Conservation (phyloP, 2,113 vertebrate species). For the Cryptotis parvus region DNA sequence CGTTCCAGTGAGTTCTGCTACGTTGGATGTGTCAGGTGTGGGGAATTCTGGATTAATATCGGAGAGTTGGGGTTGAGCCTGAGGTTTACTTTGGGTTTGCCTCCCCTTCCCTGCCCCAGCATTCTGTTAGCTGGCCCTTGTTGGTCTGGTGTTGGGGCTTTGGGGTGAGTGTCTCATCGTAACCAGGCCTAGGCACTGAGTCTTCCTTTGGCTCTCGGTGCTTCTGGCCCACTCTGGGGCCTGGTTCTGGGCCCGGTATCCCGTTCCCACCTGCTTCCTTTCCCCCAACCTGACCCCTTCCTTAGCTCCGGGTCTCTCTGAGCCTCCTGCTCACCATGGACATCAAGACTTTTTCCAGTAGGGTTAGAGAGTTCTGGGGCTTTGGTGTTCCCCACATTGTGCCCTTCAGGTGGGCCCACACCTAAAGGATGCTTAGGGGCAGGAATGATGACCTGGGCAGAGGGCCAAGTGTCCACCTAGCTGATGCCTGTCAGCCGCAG, state of each 20-base stretch:
- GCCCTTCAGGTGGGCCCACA: neutral
- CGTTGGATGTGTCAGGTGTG: too few species aligned
- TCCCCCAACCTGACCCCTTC: too few species aligned
- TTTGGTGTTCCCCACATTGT: neutral
- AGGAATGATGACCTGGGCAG: neutral
- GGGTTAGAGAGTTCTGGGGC: neutral
- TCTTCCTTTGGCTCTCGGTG: too few species aligned
- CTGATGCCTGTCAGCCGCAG: neutral
- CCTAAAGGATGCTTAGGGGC: neutral
- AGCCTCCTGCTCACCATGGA: too few species aligned
- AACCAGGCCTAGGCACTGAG: too few species aligned
- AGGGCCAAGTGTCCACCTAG: neutral
- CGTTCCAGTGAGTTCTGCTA: neutral
- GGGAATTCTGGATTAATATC: neutral
- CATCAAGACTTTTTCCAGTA: neutral
- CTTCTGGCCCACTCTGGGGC: too few species aligned
- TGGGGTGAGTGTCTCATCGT: too few species aligned
- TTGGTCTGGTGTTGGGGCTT: neutral
- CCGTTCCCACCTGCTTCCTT: too few species aligned
- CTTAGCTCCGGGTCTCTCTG: neutral
- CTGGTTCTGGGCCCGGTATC: too few species aligned
- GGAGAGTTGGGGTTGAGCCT: neutral
- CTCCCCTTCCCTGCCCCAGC: too few species aligned
- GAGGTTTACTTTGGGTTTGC: too few species aligned
- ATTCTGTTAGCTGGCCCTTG: neutral